Conservation (phyloP, 2,113 vertebrate genomes). For the Clarias gariepinus region DNA sequence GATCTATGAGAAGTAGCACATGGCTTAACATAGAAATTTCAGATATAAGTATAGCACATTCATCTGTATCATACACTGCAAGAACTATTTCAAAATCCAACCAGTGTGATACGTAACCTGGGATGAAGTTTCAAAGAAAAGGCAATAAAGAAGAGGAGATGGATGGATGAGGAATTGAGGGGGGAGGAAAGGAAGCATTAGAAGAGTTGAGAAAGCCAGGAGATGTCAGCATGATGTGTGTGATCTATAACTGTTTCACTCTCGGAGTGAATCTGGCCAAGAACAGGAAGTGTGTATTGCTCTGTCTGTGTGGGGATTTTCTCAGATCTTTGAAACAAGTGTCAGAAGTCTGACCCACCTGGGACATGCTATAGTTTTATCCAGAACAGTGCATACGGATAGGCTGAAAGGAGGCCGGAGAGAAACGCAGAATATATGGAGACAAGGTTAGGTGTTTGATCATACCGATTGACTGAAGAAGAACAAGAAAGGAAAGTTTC, state of each 20-base stretch:
- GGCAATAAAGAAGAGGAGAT: background rate
- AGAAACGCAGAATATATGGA: background rate
- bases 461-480: background rate
- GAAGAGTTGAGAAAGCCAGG: constrained; percentile 6
- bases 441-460: background rate
- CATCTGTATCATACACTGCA: background rate
- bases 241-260: constrained; percentile 7
- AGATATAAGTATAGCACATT: background rate
- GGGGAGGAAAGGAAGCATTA: background rate
- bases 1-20: background rate
- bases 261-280: background rate
- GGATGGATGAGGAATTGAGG: background rate
- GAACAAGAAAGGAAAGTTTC: background rate
- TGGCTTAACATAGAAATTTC: background rate
- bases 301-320: background rate
- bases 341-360: background rate
- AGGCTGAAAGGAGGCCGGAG: background rate
- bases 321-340: constrained; percentile 20
- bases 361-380: background rate
- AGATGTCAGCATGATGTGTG: constrained; percentile 12
- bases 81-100: background rate
- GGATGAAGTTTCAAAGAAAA: background rate
- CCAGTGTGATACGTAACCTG: background rate
- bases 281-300: background rate
- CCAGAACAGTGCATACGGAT: background rate